Evolutionary conservation across 2,888 invertebrate species (phyloP), one percentile per base, ranked within the genome.

Genomic region (Trisateles emortualis): DNA sequence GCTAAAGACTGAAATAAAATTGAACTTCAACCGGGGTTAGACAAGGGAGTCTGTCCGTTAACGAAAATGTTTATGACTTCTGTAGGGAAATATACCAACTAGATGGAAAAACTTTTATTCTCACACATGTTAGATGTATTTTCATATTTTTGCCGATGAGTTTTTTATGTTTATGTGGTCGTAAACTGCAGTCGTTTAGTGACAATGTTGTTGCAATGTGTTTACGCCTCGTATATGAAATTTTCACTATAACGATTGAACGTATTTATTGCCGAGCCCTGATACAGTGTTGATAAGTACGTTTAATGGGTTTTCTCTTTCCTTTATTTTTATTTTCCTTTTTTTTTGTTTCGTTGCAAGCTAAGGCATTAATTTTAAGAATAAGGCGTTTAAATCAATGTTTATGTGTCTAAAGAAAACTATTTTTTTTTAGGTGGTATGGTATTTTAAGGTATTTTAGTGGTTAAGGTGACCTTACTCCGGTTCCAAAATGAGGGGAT

Each of bases 111-210:
- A 91, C 90, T 83, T 92, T 92, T 86, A 88, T 86, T 85, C 81
- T 70, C 83, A 84, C 84, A 87, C 84, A 86, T 84, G 79, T 87
- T 88, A 88, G 84, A 84, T 81, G 81, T 79, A 84, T 86, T 89
- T 88, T 90, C 86, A 90, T 90, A 88, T 88, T 90, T 88, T 73
- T 80, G 55, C 73, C 86, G 86, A 90, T 89, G 90, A 88, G 84
- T 87, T 91, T 91, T 92, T 92, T 91, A 92, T 86, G 90, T 89
- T 89, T 89, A 91, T 89, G 77, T 55, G 76, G 69, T 88, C 90
- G 84, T 92, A 90, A 92, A 92, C 81, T 81, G 77, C 72, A 74
- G 81, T 85, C 84, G 86, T 88, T 88, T 86, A 86, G 84, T 83
- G 85, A 90, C 90, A 88, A 79, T 88, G 87, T 86, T 79, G 79